Evolutionary conservation across 2,797 vertebrate species (phyloP), one percentile per base, ranked within the genome.

Genomic region (Prionace glauca): DNA sequence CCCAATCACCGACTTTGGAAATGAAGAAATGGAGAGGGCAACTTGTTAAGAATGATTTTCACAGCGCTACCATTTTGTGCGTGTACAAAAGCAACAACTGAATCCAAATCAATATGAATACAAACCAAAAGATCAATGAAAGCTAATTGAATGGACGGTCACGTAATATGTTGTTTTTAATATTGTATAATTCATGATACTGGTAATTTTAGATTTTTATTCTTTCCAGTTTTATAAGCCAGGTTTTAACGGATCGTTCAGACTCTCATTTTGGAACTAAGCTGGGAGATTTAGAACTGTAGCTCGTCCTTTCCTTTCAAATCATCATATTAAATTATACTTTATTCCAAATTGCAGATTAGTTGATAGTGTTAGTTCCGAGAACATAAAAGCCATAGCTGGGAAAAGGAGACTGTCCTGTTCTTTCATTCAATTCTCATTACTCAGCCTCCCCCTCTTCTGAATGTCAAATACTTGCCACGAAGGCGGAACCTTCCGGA

Each of bases 381-480:
- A 67, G 90, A 91, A 67, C 88, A 91, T 20, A 65, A n/a, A 65
- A 67, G 60, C 50, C 18, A 36, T 67, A 24, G 65, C 36, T 92
- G 69, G 69, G 92, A 69, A 50, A 94, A 72, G 71, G 22, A 94
- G 41, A 94, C 24, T 29, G 36, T 36, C 92, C 96, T 97, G 96
- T 97, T 96, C 97, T 93, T 41, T 94, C 97, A 97, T 97, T 97
- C 97, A 97, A 97, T 97, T 97, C 97, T 96, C 96, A 97, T 98
- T 97, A 97, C 97, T 96, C 96, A 97, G 95, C 96, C 67, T 74
- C 96, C 97, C 62, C 62, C 62, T 98, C 97, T 97, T 97, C 97
- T 96, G 96, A 96, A 97, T 97, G 97, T 97, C 97, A 97, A 97
- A 97, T 97, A 97, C 97, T 92, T 97, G 97, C 95, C 69, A 91